These are phyloP conservation scores for Choloepus hoffmanni DNA, from an alignment of 2,113 vertebrate species.

Conservation along the genomic window DNA sequence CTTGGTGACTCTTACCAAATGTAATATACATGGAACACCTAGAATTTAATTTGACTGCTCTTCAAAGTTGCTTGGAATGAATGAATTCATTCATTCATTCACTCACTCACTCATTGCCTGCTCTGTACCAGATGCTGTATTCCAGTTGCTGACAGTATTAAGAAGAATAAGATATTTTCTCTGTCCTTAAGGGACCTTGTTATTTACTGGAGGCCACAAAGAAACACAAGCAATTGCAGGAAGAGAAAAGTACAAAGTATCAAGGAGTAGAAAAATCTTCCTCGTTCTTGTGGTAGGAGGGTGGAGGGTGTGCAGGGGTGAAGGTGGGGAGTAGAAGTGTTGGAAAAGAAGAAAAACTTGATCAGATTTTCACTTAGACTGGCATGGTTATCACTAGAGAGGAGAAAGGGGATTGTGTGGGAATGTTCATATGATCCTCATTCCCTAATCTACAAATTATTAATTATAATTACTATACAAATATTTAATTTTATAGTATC, in stretches of 20 bases:
- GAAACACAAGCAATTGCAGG: not conserved
- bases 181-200: not conserved
- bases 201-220: not conserved
- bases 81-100: not conserved
- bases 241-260: not conserved
- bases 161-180: not conserved
- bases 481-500: not conserved
- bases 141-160: not conserved
- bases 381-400: not conserved
- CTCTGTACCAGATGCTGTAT: not conserved
- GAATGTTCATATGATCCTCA: not conserved
- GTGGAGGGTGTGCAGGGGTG: not conserved
- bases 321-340: not conserved
- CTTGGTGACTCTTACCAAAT: not conserved
- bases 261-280: not conserved
- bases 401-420: not conserved
- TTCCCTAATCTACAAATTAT: not conserved
- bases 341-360: not conserved
- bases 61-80: not conserved
- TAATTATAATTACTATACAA: not conserved
- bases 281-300: not conserved
- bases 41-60: not conserved
- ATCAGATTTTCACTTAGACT: not conserved
- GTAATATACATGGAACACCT: not conserved
- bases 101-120: not conserved